Conservation (phyloP, 2,797 vertebrate genomes). For the Echeneis naucrates region DNA sequence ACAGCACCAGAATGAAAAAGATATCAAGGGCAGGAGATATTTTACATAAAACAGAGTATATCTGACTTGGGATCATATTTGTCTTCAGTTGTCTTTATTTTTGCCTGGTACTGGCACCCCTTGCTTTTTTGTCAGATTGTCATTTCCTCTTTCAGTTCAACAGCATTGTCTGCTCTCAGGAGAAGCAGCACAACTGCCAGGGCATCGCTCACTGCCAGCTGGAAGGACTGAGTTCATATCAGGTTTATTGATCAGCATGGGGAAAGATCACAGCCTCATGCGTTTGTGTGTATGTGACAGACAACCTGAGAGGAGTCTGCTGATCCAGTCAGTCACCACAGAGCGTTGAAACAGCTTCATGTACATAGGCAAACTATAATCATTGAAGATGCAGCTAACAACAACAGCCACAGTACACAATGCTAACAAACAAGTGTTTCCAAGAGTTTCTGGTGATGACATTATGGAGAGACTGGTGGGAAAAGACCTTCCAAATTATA, state of each 20-base stretch:
- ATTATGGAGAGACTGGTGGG: background rate
- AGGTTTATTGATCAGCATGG: conserved; percentile 55
- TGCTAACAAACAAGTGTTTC: background rate
- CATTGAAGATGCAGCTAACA: conserved; percentile 14
- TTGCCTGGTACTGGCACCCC: background rate
- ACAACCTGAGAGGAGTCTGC: conserved; percentile 12
- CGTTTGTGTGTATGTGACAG: conserved; percentile 1
- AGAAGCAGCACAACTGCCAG: conserved; percentile 7
- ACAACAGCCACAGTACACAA: background rate
- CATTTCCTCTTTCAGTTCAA: background rate
- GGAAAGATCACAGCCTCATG: conserved; percentile 30
- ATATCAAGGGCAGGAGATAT: background rate
- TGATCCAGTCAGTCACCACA: conserved; percentile 12
- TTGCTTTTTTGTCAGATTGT: background rate
- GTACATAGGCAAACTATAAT: conserved; percentile 12
- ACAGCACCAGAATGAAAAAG: background rate
- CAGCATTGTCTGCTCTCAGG: conserved; percentile 12
- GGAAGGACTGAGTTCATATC: conserved; percentile 54
- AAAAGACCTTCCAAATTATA: background rate
- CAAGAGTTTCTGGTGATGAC: background rate
- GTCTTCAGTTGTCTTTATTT: background rate
- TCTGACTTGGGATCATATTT: no score
- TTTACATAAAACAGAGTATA: background rate
- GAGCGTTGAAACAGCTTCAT: conserved; percentile 21
- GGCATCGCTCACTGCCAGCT: conserved; percentile 57